Evolutionary conservation across 2,797 vertebrate genomes (phyloP).

Genomic region (Paratrypauchen microcephalus): DNA sequence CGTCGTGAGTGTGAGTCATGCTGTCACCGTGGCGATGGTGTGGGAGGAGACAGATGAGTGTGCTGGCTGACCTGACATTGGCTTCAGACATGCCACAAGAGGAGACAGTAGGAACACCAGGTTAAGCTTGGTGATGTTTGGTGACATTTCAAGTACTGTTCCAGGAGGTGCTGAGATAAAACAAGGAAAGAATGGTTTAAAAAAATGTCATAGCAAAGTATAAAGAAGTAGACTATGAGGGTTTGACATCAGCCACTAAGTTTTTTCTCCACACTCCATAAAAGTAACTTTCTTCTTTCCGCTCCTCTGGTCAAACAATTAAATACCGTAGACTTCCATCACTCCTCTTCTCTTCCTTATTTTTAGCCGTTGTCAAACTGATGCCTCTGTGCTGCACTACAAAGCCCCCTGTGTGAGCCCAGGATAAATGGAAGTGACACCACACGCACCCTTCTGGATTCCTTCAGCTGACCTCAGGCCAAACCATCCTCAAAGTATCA

Average conservation of each 20-base stretch:
- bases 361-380: constrained; percentile 5
- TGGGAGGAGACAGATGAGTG: constrained; percentile 40
- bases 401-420: constrained; percentile 31
- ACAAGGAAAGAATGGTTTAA: background rate
- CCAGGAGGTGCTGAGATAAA: constrained; percentile 21
- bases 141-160: constrained; percentile 36
- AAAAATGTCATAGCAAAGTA: too few species aligned
- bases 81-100: constrained; percentile 29
- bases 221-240: too few species aligned
- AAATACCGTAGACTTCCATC: background rate
- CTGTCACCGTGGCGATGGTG: constrained; percentile 66
- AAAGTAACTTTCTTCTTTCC: constrained; percentile 2
- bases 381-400: constrained; percentile 35
- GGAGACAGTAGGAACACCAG: constrained; percentile 46
- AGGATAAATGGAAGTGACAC: constrained; percentile 51
- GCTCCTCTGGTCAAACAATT: constrained; percentile 25
- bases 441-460: constrained; percentile 36
- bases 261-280: background rate
- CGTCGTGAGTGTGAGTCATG: constrained; percentile 51
- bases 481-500: constrained; percentile 34
- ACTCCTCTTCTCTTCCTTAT: background rate
- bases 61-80: constrained; percentile 44
- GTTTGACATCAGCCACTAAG: too few species aligned
- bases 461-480: constrained; percentile 45
- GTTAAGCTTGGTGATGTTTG: constrained; percentile 24